These are phyloP conservation scores for Rhipidura dahli DNA, from an alignment of 2,113 vertebrate species.

Conservation along the genomic window DNA sequence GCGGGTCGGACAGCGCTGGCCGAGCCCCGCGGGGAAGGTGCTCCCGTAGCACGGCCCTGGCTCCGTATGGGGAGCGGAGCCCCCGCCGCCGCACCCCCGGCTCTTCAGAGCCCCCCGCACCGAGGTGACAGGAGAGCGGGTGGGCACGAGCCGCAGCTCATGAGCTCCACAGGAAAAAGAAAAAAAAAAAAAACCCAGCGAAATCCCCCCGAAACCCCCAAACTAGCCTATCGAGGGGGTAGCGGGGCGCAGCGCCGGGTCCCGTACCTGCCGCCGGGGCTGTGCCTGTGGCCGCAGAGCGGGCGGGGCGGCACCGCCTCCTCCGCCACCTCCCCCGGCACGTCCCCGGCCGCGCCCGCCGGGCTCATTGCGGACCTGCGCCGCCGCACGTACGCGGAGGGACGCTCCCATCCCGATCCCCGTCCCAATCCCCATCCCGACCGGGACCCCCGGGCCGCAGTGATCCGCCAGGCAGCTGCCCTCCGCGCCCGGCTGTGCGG, in stretches of 20 bases:
- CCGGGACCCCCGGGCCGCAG: not conserved
- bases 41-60: not conserved
- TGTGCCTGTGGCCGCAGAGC: not conserved
- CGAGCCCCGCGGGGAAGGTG: not conserved
- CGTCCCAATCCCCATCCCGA: fast-evolving
- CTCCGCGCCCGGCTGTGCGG: not conserved
- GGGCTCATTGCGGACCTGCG: slow-evolving; percentile 54
- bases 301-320: not conserved
- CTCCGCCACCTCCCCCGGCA: not conserved
- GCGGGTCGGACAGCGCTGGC: not conserved
- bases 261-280: not conserved
- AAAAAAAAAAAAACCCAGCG: too few relatives aligned
- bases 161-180: not conserved
- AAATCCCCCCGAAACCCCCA: not conserved
- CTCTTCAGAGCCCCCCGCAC: not conserved
- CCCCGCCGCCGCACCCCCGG: not conserved
- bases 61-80: not conserved
- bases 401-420: not conserved
- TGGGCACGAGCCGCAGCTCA: not conserved
- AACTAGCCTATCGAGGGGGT: fast-evolving
- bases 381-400: not conserved
- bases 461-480: not conserved
- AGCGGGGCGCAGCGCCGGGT: not conserved
- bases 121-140: not conserved
- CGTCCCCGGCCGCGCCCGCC: not conserved